Evolutionary conservation across 1,140 invertebrate genomes (phyloP).

Genomic region (Dermatophagoides farinae): DNA sequence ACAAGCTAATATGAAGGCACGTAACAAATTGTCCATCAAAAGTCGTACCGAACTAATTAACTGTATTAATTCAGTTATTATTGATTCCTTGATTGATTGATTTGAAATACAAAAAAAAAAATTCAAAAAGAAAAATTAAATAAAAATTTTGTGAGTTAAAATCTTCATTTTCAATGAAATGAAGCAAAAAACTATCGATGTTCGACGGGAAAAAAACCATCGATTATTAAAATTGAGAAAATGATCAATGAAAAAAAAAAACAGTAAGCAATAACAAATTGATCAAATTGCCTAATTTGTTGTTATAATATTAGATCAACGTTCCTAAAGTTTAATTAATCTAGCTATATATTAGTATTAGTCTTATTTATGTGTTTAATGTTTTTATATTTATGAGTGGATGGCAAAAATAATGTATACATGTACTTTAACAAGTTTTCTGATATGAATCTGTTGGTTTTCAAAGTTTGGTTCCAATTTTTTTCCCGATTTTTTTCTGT

Average conservation of each 20-base stretch:
- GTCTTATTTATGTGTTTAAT: too few species aligned
- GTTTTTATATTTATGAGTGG: too few species aligned
- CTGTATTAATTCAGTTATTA: not conserved
- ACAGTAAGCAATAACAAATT: not conserved
- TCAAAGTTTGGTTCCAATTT: too few species aligned
- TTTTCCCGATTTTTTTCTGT: too few species aligned
- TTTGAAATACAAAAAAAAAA: not conserved
- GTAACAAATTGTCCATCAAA: constrained; percentile 1
- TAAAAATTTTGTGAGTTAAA: not conserved
- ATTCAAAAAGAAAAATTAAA: not conserved
- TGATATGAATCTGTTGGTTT: too few species aligned
- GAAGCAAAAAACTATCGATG: constrained; percentile 4
- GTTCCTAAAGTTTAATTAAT: not conserved
- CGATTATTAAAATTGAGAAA: not conserved
- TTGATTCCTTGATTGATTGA: not conserved
- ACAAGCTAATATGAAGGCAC: constrained; percentile 10
- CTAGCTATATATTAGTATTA: not conserved
- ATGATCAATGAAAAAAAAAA: not conserved
- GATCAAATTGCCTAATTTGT: not conserved
- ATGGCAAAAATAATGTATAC: too few species aligned
- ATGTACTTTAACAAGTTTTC: too few species aligned
- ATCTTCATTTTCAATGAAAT: not conserved
- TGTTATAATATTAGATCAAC: too few species aligned
- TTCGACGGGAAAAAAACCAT: not conserved
- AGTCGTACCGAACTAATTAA: constrained; percentile 2